A percentile compares a stretch with the other conserved stretches of the same genome.
Evolutionary conservation across 53 echinoderm and acorn worm genomes (phyloP).

Genomic region (Holothuria scabra): DNA sequence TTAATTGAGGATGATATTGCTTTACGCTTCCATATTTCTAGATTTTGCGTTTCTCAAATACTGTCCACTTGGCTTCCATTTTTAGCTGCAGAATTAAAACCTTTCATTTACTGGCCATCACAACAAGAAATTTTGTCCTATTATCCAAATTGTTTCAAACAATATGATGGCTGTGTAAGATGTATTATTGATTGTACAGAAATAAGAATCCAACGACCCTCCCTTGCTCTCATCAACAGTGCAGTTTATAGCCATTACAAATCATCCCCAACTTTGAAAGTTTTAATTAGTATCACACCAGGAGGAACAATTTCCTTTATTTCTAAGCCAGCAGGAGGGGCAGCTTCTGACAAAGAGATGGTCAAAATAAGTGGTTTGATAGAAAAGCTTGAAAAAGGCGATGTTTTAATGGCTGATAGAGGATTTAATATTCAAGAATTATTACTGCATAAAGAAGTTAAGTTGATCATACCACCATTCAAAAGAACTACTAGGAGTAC

Average conservation of each 20-base stretch:
- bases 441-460: conserved; percentile 58
- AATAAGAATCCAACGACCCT: conserved; percentile 64
- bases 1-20: conserved; percentile 54
- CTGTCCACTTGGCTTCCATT: conserved; percentile 63
- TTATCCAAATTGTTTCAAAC: conserved; percentile 67
- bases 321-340: conserved; percentile 47
- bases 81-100: conserved; percentile 53
- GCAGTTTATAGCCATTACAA: conserved; percentile 73
- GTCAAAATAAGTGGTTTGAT: conserved; percentile 61
- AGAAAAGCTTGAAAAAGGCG: conserved; percentile 58
- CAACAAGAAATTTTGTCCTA: conserved; percentile 54
- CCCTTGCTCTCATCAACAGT: conserved; percentile 51
- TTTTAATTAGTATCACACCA: conserved; percentile 69
- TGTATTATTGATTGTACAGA: conserved; percentile 79
- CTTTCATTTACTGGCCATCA: conserved; percentile 69
- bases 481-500: conserved; percentile 37
- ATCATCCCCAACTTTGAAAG: conserved; percentile 59
- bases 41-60: conserved; percentile 58
- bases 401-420: conserved; percentile 70
- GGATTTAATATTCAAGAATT: conserved; percentile 76
- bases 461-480: conserved; percentile 68
- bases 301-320: conserved; percentile 66
- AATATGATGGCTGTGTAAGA: conserved; percentile 57
- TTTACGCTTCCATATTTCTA: conserved; percentile 53
- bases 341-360: conserved; percentile 68